Base-by-base conservation (phyloP, 2,888 invertebrate species). In the Amiota communis region DNA sequence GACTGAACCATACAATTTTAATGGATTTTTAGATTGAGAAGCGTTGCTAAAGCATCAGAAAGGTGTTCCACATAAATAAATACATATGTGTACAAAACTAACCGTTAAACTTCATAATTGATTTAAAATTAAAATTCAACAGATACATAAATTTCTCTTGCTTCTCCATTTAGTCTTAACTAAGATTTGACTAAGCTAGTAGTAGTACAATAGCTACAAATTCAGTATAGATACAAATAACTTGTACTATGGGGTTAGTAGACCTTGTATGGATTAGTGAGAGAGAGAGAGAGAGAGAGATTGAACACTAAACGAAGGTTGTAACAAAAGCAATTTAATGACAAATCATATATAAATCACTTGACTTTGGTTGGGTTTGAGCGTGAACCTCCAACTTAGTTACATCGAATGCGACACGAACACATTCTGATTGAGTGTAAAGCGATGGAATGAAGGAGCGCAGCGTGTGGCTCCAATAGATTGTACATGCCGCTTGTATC, bases 311-410 rank as follows among this genome's bases (percentile, higher is more conserved):
- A 53, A 53, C 13, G 15, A 53, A 15, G 20, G 20, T 59, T 20
- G 59, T 59, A n/a, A 51, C 53, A n/a, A 59, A 20, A 15, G 46
- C 36, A 63, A 63, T 63, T 63, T 63, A 46, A 63, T 63, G 63
- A 63, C 63, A 63, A 63, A 36, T 63, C 63, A 63, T 63, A 15
- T 63, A 46, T 63, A 63, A 63, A 63, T 63, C 63, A 63, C 36
- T 63, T 63, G 63, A 23, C 17, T 59, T 36, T 59, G 59, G 4
- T n/a, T 12, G 53, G 13, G n/a, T n/a, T n/a, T n/a, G 2, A n/a
- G 53, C 53, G 12, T 59, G 15, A 59, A 59, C 59, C 59, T 15
- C 59, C 8, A 13, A 13, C n/a, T 15, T 9, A 15, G 53, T 15
- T 13, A 53, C 53, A 53, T 15, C n/a, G 15, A 53, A 13, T n/a